Evolutionary conservation across 1,140 invertebrate species (phyloP).

Genomic region (Andricus grossulariae): DNA sequence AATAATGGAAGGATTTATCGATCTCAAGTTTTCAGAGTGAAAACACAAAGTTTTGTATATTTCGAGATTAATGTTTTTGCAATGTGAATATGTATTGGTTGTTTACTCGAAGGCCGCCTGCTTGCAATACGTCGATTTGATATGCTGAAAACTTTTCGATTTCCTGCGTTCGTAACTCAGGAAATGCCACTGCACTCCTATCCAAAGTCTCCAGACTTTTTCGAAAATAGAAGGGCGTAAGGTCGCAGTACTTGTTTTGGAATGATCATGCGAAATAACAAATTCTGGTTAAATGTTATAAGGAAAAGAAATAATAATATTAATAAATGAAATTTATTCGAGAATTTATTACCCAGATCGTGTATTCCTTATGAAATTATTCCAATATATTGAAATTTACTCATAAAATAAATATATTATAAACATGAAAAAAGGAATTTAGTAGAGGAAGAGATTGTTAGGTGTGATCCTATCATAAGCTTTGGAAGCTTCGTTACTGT

Average conservation of each 20-base stretch:
- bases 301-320: too few relatives aligned
- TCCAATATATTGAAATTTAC: too few relatives aligned
- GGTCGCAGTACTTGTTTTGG: background rate
- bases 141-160: constrained; percentile 54
- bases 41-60: constrained; percentile 9
- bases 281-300: background rate
- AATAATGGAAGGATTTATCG: constrained; percentile 12
- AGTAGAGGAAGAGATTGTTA: constrained; percentile 60
- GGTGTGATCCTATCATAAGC: constrained; percentile 56
- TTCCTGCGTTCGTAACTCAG: constrained; percentile 30
- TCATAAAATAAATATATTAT: too few relatives aligned
- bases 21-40: constrained; percentile 1
- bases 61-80: constrained; percentile 28
- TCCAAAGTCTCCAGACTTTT: constrained; percentile 12
- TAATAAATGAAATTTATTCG: too few relatives aligned
- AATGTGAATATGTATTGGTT: constrained; percentile 60
- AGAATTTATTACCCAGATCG: too few relatives aligned
- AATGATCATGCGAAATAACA: background rate
- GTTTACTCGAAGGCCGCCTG: constrained; percentile 66
- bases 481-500: constrained; percentile 49
- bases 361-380: too few relatives aligned
- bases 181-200: constrained; percentile 24
- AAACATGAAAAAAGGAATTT: background rate
- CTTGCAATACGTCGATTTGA: constrained; percentile 66
- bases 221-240: background rate